phyloP scores from a whole-genome alignment of 2,888 invertebrate species.

The Nycteola revayana region DNA sequence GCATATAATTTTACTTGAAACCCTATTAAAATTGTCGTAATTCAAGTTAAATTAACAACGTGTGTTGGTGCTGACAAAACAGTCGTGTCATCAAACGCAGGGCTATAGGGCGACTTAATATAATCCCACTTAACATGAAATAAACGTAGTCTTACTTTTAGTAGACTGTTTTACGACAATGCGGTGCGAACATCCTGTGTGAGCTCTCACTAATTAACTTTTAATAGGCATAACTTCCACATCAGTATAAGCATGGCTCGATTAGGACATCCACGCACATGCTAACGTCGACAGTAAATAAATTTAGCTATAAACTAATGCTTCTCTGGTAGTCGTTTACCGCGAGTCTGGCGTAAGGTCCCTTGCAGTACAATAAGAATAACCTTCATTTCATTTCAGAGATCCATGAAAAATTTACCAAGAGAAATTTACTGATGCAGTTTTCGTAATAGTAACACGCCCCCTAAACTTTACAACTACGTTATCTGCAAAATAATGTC shows the following conservation, averaged over 20 bases:
- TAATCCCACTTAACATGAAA: constrained; percentile 35
- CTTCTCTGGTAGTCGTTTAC: constrained; percentile 2
- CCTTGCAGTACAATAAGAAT: constrained; percentile 38
- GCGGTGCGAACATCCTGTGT: constrained; percentile 36
- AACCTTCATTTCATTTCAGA: constrained; percentile 43
- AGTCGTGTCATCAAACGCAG: constrained; percentile 33
- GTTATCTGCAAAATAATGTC: no score
- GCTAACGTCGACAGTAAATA: no score
- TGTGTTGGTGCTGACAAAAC: constrained; percentile 36
- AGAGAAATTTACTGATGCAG: constrained; percentile 36
- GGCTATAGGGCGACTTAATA: constrained; percentile 36
- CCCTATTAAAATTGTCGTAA: constrained; percentile 39
- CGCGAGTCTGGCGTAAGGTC: constrained; percentile 39
- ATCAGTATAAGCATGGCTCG: no score
- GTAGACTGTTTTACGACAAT: constrained; percentile 38
- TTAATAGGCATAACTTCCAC: constrained; percentile 37
- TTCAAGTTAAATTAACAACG: constrained; percentile 37
- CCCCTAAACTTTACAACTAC: no score
- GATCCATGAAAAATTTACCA: constrained; percentile 16
- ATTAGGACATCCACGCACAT: no score
- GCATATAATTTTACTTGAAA: constrained; percentile 28
- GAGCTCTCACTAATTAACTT: constrained; percentile 38
- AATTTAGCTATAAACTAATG: no score
- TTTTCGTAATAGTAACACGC: constrained; percentile 19
- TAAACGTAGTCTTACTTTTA: constrained; percentile 32